These are phyloP conservation scores for Branchinecta lynchi DNA, from an alignment of 1,140 invertebrate genomes.

Conservation along the genomic window DNA sequence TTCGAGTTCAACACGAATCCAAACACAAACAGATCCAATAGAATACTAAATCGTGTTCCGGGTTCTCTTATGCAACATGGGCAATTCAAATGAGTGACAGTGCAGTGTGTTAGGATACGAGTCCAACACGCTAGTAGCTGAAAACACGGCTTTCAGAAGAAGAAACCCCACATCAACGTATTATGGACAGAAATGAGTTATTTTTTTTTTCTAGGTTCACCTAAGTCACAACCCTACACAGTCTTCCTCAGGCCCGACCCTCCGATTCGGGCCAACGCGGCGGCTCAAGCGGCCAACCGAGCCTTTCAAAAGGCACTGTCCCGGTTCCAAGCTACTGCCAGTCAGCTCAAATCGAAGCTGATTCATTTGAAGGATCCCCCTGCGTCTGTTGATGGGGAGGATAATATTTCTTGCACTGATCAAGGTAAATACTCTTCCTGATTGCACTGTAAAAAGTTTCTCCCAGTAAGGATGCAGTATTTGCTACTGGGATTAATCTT, in stretches of 20 bases:
- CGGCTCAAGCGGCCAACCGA: neutral
- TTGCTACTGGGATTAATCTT: no score
- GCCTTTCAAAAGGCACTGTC: constrained; percentile 1
- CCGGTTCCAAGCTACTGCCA: constrained; percentile 8
- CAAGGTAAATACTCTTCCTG: neutral
- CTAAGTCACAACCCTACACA: neutral
- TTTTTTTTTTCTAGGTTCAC: constrained; percentile 1
- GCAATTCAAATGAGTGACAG: no score
- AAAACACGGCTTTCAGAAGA: no score
- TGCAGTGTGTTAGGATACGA: no score
- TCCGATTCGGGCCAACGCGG: neutral
- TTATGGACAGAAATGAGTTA: neutral
- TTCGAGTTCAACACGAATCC: no score
- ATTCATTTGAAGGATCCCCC: neutral
- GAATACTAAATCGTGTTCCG: no score
- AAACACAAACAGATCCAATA: no score
- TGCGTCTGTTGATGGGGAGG: neutral
- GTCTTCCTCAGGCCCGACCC: neutral
- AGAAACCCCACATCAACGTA: no score
- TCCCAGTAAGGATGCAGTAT: no score
- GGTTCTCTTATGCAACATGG: no score
- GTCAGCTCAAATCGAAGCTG: neutral
- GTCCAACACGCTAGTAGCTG: no score
- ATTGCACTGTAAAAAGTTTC: neutral
- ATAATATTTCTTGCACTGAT: neutral